Evolutionary conservation across 2,888 invertebrate species (phyloP), one percentile per base, ranked within the genome.

Genomic region (Onchidella celtica): DNA sequence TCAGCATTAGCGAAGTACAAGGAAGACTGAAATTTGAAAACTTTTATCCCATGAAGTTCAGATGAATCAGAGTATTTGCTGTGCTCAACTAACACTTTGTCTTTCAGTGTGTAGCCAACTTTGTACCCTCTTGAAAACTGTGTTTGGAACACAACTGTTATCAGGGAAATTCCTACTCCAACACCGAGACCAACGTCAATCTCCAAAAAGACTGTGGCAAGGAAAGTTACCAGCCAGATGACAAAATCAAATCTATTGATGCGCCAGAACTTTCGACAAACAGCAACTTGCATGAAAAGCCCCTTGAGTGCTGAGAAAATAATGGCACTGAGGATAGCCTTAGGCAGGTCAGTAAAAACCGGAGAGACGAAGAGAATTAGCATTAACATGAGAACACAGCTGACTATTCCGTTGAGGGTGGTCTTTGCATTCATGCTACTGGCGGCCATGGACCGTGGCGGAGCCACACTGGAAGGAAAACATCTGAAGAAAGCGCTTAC

Each of bases 201-300:
- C 82, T 91, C 92, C 11, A 93, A 83, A 82, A 92, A 88, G 38
- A 91, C 90, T 9, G 90, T 90, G 36, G 87, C 83, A 21, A 88
- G 32, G 72, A 90, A 88, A 2, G 92, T 92, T 40, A 86, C 83
- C 11, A 91, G 82, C 92, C 92, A 93, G 57, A 91, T 91, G 36
- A 95, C 88, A 0, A 96, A 97, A 90, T 98, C 98, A 88, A 96
- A 94, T 89, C 95, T 95, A 86, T 97, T 97, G 47, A 96, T 93
- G 87, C 94, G 95, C 96, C 96, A 97, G 87, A 97, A 95, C 86
- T 95, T 95, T n/a, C 94, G 92, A 0, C 97, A 94, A 74, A 97
- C 96, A 91, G 94, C 89, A 29, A 96, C 94, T 93, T 97, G 97
- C 91, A 95, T 93, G 81, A 94, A 93, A 17, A 94, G 89, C 34